Evolutionary conservation across 2,888 invertebrate species (phyloP).

Genomic region (Luperina testacea): DNA sequence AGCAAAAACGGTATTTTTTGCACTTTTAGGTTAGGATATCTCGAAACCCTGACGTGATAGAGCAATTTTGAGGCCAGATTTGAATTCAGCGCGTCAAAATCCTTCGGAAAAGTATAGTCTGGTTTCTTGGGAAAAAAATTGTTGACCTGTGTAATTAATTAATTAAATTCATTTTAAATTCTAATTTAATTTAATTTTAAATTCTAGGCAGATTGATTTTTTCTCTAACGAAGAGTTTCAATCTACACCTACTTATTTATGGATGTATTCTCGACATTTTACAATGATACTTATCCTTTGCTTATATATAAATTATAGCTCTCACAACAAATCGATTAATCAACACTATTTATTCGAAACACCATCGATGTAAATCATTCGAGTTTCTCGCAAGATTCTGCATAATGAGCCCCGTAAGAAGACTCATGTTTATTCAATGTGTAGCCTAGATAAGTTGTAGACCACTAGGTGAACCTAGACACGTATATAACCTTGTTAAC

Average conservation of each 20-base stretch:
- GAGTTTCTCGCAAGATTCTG: conserved; percentile 44
- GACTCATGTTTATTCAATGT: conserved; percentile 59
- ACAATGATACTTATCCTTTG: background rate
- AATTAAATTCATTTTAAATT: too few relatives aligned
- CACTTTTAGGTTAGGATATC: too few relatives aligned
- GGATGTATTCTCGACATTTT: background rate
- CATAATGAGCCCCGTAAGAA: conserved; percentile 47
- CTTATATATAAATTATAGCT: background rate
- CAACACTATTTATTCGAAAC: conserved; percentile 21
- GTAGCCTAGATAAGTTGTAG: conserved; percentile 47
- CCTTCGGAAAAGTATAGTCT: too few relatives aligned
- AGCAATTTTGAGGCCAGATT: too few relatives aligned
- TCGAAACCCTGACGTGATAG: too few relatives aligned
- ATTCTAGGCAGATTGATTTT: too few relatives aligned
- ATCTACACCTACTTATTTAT: background rate
- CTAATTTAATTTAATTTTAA: too few relatives aligned
- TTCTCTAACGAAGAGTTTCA: background rate
- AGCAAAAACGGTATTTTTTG: too few relatives aligned
- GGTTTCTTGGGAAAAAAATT: too few relatives aligned
- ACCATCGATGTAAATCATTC: conserved; percentile 37
- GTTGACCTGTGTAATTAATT: too few relatives aligned
- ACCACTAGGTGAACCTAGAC: conserved; percentile 50
- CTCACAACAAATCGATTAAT: background rate
- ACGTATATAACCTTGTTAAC: conserved; percentile 56
- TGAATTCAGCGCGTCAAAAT: too few relatives aligned